A percentile compares a stretch with the other conserved stretches of the same genome.
Evolutionary conservation across 1,140 invertebrate species (phyloP).

Genomic region (Cyclargus thomasi): DNA sequence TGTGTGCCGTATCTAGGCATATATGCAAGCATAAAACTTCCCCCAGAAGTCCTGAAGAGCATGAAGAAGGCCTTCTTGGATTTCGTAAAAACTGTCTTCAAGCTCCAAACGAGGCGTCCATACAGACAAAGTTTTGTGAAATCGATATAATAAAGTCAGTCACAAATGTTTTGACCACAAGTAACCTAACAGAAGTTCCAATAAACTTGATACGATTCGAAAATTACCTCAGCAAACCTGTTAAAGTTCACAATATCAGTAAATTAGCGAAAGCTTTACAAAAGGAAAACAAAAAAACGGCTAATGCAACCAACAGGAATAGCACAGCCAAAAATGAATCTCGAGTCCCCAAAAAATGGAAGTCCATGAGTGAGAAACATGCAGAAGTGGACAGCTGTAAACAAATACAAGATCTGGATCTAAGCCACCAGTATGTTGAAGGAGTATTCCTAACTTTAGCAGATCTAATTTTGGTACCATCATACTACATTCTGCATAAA

Average conservation of each 20-base stretch:
- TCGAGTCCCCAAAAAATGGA: constrained; percentile 64
- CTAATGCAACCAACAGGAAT: constrained; percentile 34
- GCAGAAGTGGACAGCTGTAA: constrained; percentile 48
- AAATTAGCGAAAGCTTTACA: constrained; percentile 81
- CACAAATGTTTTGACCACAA: constrained; percentile 42
- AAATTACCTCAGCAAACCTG: constrained; percentile 88
- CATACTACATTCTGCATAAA: constrained; percentile 80
- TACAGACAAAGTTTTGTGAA: constrained; percentile 96
- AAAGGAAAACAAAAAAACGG: constrained; percentile 64
- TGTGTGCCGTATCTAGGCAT: constrained; percentile 81
- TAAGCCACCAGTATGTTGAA: constrained; percentile 87
- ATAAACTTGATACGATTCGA: constrained; percentile 85
- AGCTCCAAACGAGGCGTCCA: constrained; percentile 88
- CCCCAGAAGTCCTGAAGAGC: constrained; percentile 35
- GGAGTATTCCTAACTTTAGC: constrained; percentile 88
- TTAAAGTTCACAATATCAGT: constrained; percentile 90
- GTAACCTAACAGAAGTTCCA: constrained; percentile 39
- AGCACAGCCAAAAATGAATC: constrained; percentile 19
- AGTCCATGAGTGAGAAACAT: constrained; percentile 55
- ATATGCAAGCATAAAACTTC: constrained; percentile 73
- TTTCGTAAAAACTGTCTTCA: constrained; percentile 86
- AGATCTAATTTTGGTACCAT: constrained; percentile 88
- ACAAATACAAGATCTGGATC: constrained; percentile 74
- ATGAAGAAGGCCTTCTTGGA: constrained; percentile 79
- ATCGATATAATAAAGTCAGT: constrained; percentile 82